Base-by-base conservation (phyloP, 2,113 vertebrate genomes). In the Phylloscopus trochiloides region DNA sequence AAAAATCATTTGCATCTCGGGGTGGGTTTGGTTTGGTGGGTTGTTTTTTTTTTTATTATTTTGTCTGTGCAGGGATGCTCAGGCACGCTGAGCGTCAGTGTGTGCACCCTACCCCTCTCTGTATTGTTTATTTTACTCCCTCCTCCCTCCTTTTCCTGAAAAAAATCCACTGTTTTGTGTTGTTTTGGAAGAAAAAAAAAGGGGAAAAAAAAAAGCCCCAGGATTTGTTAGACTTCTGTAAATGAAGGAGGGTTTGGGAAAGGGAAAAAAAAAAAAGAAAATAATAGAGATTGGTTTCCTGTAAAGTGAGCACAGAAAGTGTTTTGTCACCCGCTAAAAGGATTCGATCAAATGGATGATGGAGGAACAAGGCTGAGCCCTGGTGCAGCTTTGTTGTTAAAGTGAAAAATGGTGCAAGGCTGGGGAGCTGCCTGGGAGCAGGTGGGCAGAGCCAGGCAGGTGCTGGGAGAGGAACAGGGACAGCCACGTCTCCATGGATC, bases 1-100 rank as follows among this genome's bases (percentile, higher is more conserved):
- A 42, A 61, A 82, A 86, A 98, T 98, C 98, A 99, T 99, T 99
- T 99, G 99, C 99, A 99, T 99, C 98, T 78, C 87, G 78, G 95
- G 38, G n/a, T 25, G 82, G 70, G 9, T 12, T 51, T 25, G 20
- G 45, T 40, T 40, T 40, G 40, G 36, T 36, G 40, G 40, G 12
- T 43, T 43, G 7, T 36, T 50, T 20, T 32, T 51, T 16, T 31
- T 62, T 7, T 63, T 28, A 25, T 42, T 78, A 34, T 65, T 76
- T n/a, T 65, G 84, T 48, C 58, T 54, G 95, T 10, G 8, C 12
- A 0, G 78, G 81, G 75, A 80, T 52, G 85, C 93, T 92, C 29
- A 36, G 4, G 48, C 8, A 0, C 62, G 9, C 63, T 32, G 86
- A 91, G 97, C 97, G 91, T 97, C 98, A 77, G 54, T 73, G 93